Conservation (phyloP, 2,888 invertebrate genomes). For the Tinea pellionella region DNA sequence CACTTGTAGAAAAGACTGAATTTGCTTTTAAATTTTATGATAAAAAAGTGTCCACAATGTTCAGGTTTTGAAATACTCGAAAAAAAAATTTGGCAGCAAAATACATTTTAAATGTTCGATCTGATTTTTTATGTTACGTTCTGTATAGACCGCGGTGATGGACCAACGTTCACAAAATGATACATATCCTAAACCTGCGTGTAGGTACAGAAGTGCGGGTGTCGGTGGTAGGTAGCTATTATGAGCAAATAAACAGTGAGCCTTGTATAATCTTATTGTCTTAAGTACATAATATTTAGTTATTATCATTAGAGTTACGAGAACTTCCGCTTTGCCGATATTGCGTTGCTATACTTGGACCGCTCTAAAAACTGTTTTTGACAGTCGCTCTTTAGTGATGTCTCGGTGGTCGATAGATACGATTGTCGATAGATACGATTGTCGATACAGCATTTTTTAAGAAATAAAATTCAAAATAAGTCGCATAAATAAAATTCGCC, state of each 20-base stretch:
- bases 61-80: constrained; percentile 52
- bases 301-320: constrained; percentile 67
- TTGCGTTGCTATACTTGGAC: constrained; percentile 62
- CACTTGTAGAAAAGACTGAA: constrained; percentile 64
- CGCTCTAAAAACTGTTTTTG: too few relatives aligned
- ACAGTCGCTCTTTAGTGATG: too few relatives aligned
- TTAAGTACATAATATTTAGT: constrained; percentile 66
- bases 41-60: constrained; percentile 42
- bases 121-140: not conserved
- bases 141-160: constrained; percentile 36
- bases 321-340: constrained; percentile 68
- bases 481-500: too few relatives aligned
- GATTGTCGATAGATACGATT: too few relatives aligned
- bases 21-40: constrained; percentile 23
- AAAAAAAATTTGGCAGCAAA: constrained; percentile 45
- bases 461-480: too few relatives aligned
- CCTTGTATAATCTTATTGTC: constrained; percentile 61
- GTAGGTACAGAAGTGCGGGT: constrained; percentile 14
- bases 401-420: constrained; percentile 22
- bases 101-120: not conserved
- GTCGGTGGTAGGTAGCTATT: not conserved
- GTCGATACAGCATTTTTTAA: too few relatives aligned
- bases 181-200: constrained; percentile 56
- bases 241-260: constrained; percentile 29
- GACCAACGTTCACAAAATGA: constrained; percentile 58